Base-by-base conservation (phyloP, 2,888 invertebrate genomes). In the Charanyca ferruginea region DNA sequence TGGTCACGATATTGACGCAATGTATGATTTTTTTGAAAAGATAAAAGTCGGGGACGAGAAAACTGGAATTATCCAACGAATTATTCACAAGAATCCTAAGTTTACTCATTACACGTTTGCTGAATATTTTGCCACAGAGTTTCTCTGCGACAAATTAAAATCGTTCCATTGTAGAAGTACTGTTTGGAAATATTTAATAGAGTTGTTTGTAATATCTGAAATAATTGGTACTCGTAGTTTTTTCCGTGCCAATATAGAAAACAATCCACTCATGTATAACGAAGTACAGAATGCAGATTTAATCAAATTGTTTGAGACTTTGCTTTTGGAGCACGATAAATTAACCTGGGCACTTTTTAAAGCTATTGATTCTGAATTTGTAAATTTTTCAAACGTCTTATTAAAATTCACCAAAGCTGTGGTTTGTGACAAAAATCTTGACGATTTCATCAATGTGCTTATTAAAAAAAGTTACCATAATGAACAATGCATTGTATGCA, bases 51-150 rank as follows among this genome's bases (percentile, higher is more conserved):
- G 78, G 1, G 66, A 73, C 13, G 79, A 79, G 48, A 79, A 76
- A 47, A 78, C 65, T 11, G 79, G 78, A 1, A 73, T 80, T 41
- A 58, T 80, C 23, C 63, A 62, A 28, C 59, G 18, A 35, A 66
- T 79, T 16, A 20, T 63, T 49, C 38, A 51, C 7, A 57, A 69
- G 11, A 28, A 73, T 48, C 77, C 73, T 8, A 63, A 69, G 44
- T 80, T 79, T 49, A 58, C 73, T 8, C 79, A 80, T 72, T 79
- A 64, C 7, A 71, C 77, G 22, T 79, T 69, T 48, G 79, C 71
- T 28, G 79, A 80, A 57, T 80, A 80, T 65, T 80, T 79, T 66
- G 69, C 73, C 9, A 59, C 53, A 8, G 80, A 80, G 55, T 72
- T 69, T 60, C 41, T 79, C 28, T 69, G 28, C 11, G 70, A 68